Percentiles rank a stretch among this genome's conserved stretches.
phyloP scores from a whole-genome alignment of 2,113 vertebrate species.

The Phylloscopus trochiloides region DNA sequence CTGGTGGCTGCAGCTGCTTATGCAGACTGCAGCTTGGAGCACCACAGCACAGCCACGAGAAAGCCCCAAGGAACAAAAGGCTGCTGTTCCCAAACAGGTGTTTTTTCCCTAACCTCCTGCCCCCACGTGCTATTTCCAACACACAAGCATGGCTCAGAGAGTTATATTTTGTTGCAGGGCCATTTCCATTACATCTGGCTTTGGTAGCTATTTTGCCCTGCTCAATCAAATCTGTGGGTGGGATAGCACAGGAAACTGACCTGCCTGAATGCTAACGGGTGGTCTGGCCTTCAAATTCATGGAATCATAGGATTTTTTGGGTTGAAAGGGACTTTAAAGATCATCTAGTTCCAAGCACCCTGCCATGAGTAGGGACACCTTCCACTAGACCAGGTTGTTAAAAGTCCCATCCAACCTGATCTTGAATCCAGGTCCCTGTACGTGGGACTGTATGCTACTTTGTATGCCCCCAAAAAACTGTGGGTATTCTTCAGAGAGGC shows the following conservation, averaged over 20 bases:
- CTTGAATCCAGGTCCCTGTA: neutral
- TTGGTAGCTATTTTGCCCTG: neutral
- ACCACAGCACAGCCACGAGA: neutral
- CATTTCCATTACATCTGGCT: neutral
- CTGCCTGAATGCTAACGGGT: neutral
- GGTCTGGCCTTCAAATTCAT: neutral
- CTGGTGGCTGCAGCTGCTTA: constrained; percentile 27
- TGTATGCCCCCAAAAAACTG: neutral
- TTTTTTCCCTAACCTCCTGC: neutral
- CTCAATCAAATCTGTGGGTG: neutral
- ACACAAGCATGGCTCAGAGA: neutral
- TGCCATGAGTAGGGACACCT: neutral
- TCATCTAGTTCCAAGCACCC: neutral
- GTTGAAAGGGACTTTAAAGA: neutral
- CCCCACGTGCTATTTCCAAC: neutral
- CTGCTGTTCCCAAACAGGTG: constrained; percentile 18
- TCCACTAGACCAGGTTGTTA: neutral
- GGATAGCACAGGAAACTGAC: neutral
- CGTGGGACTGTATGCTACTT: neutral
- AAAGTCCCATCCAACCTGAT: neutral
- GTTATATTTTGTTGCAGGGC: neutral
- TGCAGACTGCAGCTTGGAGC: neutral
- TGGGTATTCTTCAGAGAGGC: neutral
- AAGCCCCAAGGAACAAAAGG: neutral
- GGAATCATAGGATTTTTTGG: neutral